A percentile compares a stretch with the other conserved stretches of the same genome.
These are phyloP conservation scores for Albula goreensis DNA, from an alignment of 2,113 vertebrate species.

Conservation along the genomic window DNA sequence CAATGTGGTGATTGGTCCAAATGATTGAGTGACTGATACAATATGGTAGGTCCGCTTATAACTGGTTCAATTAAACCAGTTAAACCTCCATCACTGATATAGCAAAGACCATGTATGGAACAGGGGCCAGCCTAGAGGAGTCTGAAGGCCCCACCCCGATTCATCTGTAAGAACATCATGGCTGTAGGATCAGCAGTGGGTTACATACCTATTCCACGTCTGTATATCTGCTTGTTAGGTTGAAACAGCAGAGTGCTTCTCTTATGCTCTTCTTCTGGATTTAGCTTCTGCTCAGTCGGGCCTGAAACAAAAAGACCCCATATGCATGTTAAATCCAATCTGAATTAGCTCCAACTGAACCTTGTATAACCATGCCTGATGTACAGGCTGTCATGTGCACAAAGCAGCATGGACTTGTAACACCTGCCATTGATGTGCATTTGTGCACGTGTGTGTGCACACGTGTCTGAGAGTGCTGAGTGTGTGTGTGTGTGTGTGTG, in stretches of 20 bases:
- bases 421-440: not conserved
- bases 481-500: slow-evolving; percentile 23
- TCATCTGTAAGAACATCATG: not conserved
- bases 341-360: not conserved
- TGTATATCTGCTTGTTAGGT: not conserved
- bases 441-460: not conserved
- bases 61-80: no score
- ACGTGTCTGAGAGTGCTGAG: not conserved
- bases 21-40: no score
- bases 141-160: not conserved
- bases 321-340: not conserved
- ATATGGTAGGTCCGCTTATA: no score
- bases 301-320: not conserved
- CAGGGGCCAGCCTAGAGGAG: not conserved
- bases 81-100: no score
- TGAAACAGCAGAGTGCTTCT: not conserved
- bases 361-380: not conserved
- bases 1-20: no score
- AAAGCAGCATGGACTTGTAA: not conserved
- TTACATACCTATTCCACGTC: not conserved
- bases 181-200: not conserved
- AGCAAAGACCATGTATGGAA: no score
- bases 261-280: not conserved
- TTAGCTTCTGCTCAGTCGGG: not conserved
- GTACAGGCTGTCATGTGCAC: not conserved